These are phyloP conservation scores for Phoebastria nigripes DNA, from an alignment of 2,797 vertebrate genomes.

Conservation along the genomic window DNA sequence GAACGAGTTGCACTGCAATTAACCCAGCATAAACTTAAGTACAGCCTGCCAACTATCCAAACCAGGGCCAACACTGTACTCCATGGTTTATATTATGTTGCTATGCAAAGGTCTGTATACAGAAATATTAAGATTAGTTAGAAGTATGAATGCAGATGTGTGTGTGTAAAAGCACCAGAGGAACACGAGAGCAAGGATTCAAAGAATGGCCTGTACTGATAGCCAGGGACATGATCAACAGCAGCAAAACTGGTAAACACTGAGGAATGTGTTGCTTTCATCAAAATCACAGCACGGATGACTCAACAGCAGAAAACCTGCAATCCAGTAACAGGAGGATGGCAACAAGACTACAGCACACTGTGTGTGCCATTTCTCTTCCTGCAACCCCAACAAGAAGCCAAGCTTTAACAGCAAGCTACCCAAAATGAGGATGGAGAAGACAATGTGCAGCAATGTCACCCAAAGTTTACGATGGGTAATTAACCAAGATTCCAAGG, in stretches of 20 bases:
- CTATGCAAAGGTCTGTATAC: neutral
- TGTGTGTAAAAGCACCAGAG: neutral
- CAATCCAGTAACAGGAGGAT: rapidly evolving
- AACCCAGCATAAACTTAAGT: neutral
- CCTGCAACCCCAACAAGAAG: neutral
- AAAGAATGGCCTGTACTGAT: neutral
- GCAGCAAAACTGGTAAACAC: neutral
- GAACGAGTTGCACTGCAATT: neutral
- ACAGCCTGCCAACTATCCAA: neutral
- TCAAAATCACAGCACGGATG: neutral
- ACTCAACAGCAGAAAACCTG: neutral
- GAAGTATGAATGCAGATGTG: neutral
- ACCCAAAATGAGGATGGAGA: neutral
- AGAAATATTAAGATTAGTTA: neutral
- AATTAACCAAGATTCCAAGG: neutral
- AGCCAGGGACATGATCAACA: neutral
- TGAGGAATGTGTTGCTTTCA: neutral
- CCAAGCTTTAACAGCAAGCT: neutral
- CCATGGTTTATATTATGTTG: neutral
- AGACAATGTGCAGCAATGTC: neutral
- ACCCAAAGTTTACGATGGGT: neutral
- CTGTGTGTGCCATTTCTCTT: neutral
- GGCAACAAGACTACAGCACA: neutral
- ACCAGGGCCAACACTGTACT: neutral
- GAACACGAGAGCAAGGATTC: neutral